These are phyloP conservation scores for Dasyprocta punctata DNA, from an alignment of 2,113 vertebrate species.

Conservation along the genomic window DNA sequence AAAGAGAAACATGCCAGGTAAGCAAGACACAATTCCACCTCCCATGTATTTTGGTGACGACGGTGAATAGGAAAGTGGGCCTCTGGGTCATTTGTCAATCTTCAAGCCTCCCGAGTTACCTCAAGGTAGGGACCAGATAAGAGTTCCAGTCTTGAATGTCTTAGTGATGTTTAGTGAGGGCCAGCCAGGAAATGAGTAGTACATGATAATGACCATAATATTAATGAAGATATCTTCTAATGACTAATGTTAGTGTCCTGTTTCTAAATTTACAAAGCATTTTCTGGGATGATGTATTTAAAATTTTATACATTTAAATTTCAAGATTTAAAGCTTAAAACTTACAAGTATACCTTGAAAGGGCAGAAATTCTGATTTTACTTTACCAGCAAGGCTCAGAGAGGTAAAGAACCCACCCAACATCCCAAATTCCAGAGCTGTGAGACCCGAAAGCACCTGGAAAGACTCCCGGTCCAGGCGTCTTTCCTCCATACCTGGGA, in stretches of 20 bases:
- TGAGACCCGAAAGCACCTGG: neutral
- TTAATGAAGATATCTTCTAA: neutral
- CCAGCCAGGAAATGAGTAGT: neutral
- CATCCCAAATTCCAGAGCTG: neutral
- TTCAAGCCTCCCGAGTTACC: neutral
- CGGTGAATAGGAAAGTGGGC: neutral
- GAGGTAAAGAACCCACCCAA: neutral
- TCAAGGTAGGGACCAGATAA: neutral
- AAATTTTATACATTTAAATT: neutral
- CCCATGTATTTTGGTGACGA: neutral
- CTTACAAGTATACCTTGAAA: neutral
- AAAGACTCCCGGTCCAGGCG: neutral
- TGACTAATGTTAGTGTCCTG: no score
- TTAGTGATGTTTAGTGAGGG: neutral
- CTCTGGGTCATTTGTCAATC: neutral
- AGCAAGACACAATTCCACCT: neutral
- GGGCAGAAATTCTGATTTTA: neutral
- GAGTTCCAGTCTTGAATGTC: neutral
- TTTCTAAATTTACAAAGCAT: neutral
- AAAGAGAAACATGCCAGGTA: neutral
- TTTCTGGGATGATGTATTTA: neutral
- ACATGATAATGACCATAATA: neutral
- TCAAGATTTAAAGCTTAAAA: neutral
- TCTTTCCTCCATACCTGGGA: neutral
- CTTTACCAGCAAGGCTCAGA: neutral